Conservation (phyloP, 2,888 invertebrate genomes). For the Netelia virgata region DNA sequence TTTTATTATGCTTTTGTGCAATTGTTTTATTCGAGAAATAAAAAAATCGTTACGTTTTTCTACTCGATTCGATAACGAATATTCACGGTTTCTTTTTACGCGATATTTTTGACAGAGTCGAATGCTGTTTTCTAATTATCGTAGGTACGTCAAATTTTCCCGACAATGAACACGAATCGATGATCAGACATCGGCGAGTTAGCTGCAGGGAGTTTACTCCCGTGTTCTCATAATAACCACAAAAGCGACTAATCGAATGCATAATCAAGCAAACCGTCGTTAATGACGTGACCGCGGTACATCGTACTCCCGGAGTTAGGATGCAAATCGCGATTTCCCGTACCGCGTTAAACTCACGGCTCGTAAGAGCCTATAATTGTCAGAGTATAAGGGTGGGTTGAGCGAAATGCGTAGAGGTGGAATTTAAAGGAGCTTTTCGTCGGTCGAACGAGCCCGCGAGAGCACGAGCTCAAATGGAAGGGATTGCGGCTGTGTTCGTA, state of each 20-base stretch:
- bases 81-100: too few relatives aligned
- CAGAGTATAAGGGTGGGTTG: not conserved
- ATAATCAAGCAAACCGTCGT: conserved; percentile 36
- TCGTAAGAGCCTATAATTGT: conserved; percentile 46
- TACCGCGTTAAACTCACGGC: conserved; percentile 21
- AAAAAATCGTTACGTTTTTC: too few relatives aligned
- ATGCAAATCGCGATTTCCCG: conserved; percentile 47
- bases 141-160: not conserved
- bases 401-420: conserved; percentile 9
- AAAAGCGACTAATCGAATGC: conserved; percentile 49
- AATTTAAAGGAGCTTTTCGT: conserved; percentile 62
- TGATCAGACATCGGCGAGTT: not conserved
- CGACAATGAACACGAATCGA: not conserved
- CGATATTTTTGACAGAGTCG: too few relatives aligned
- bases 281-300: conserved; percentile 42
- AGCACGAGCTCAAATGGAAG: conserved; percentile 30
- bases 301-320: conserved; percentile 6
- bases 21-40: too few relatives aligned
- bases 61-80: too few relatives aligned
- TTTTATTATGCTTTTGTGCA: too few relatives aligned
- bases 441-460: conserved; percentile 1
- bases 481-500: conserved; percentile 38
- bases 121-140: too few relatives aligned
- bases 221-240: conserved; percentile 23
- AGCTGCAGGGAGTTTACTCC: conserved; percentile 3